Evolutionary conservation across 2,113 vertebrate species (phyloP).

Genomic region (Halichoeres trimaculatus): DNA sequence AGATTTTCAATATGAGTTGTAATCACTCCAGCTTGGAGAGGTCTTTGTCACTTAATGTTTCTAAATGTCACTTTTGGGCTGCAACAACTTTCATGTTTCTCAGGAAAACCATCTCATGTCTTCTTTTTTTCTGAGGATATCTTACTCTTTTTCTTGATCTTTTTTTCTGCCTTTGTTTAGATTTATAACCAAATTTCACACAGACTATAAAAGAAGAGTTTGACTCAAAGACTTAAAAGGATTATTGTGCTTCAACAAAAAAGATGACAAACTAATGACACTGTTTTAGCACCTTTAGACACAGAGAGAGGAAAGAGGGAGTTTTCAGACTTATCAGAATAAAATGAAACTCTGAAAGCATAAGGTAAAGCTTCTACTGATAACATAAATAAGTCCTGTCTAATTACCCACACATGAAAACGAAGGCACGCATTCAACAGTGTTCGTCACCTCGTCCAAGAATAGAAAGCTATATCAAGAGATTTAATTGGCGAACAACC

Average conservation of each 20-base stretch:
- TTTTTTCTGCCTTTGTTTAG: background rate
- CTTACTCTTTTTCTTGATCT: background rate
- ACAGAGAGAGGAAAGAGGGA: constrained; percentile 8
- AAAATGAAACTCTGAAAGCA: constrained; percentile 21
- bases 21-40: too few relatives aligned
- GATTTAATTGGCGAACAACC: constrained; percentile 69
- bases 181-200: constrained; percentile 13
- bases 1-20: too few relatives aligned
- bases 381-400: constrained; percentile 51
- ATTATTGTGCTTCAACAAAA: constrained; percentile 6
- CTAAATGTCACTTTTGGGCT: too few relatives aligned
- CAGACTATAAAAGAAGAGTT: constrained; percentile 7
- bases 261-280: constrained; percentile 47
- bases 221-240: too few relatives aligned
- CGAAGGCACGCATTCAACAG: constrained; percentile 17
- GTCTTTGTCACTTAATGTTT: too few relatives aligned
- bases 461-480: constrained; percentile 69
- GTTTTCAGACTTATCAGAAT: constrained; percentile 19
- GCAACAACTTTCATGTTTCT: background rate
- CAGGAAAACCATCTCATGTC: background rate
- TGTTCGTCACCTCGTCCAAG: constrained; percentile 59
- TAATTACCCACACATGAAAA: constrained; percentile 48
- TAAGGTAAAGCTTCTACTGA: constrained; percentile 12
- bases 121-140: background rate
- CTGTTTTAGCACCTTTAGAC: constrained; percentile 30